phyloP scores from a whole-genome alignment of 1,140 invertebrate genomes.

The Lordiphosa stackelbergi region DNA sequence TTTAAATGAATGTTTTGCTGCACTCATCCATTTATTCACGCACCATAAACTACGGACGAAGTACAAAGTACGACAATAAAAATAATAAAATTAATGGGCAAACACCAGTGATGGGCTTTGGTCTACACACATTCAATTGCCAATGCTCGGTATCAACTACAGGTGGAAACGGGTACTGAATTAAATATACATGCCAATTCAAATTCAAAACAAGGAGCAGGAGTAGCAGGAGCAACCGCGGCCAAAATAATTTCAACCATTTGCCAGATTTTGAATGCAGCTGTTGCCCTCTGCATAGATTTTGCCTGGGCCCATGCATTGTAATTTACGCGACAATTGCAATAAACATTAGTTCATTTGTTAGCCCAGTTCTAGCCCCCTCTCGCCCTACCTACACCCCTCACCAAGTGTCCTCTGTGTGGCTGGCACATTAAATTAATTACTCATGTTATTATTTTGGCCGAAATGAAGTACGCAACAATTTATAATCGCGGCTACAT shows the following conservation, averaged over 20 bases:
- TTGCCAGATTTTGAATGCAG: slow-evolving; percentile 64
- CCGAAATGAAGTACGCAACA: slow-evolving; percentile 76
- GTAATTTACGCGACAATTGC: slow-evolving; percentile 73
- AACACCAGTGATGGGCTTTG: slow-evolving; percentile 22
- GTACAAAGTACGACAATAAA: slow-evolving; percentile 63
- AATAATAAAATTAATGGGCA: slow-evolving; percentile 71
- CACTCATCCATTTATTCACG: slow-evolving; percentile 71
- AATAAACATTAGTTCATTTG: slow-evolving; percentile 75
- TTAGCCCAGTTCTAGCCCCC: slow-evolving; percentile 32
- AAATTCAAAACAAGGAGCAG: slow-evolving; percentile 7
- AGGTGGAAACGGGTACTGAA: slow-evolving; percentile 26
- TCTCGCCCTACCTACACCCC: slow-evolving; percentile 3
- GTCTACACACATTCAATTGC: slow-evolving; percentile 18
- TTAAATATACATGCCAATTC: slow-evolving; percentile 36
- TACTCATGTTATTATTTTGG: slow-evolving; percentile 76
- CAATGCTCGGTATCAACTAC: slow-evolving; percentile 6
- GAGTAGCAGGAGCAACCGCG: slow-evolving; percentile 27
- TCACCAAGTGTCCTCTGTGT: slow-evolving; percentile 13
- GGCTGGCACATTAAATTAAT: slow-evolving; percentile 76
- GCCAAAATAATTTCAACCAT: slow-evolving; percentile 67
- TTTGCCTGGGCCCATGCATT: slow-evolving; percentile 50
- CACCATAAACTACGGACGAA: slow-evolving; percentile 70
- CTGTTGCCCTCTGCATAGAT: slow-evolving; percentile 45
- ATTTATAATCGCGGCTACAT: slow-evolving; percentile 73
- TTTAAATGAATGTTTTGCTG: slow-evolving; percentile 71